Evolutionary conservation across 2,888 invertebrate species (phyloP).

Genomic region (Lasioglossum malachurum): DNA sequence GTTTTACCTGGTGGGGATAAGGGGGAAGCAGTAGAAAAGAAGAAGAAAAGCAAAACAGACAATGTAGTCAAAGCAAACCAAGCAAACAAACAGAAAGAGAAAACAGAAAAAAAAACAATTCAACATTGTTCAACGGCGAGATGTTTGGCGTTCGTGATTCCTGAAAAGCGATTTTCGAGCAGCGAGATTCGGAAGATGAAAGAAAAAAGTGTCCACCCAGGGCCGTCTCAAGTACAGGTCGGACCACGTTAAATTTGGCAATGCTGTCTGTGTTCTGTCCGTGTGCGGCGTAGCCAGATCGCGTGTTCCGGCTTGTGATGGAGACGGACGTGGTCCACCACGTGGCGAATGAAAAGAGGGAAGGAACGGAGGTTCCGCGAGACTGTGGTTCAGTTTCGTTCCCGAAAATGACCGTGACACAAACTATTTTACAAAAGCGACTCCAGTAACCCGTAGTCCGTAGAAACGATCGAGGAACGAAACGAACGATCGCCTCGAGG

Average conservation of each 20-base stretch:
- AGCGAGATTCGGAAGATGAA: not conserved
- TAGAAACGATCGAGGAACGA: not conserved
- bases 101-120: not conserved
- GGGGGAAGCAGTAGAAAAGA: not conserved
- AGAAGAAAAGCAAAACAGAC: not conserved
- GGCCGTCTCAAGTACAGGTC: too few species aligned
- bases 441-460: not conserved
- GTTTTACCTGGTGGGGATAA: conserved; percentile 14
- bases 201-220: not conserved
- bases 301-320: not conserved
- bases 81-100: not conserved
- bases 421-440: not conserved
- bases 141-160: conserved; percentile 21
- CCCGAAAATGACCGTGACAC: not conserved
- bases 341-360: not conserved
- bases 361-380: not conserved
- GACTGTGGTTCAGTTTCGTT: conserved; percentile 6
- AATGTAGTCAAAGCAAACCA: not conserved
- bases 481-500: conserved; percentile 3
- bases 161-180: conserved; percentile 15
- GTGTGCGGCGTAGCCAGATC: not conserved
- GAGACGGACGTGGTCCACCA: not conserved
- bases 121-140: conserved; percentile 24
- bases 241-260: too few species aligned
- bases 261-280: too few species aligned